Evolutionary conservation across 2,888 invertebrate genomes (phyloP).

Genomic region (Xanthorhoe designata): DNA sequence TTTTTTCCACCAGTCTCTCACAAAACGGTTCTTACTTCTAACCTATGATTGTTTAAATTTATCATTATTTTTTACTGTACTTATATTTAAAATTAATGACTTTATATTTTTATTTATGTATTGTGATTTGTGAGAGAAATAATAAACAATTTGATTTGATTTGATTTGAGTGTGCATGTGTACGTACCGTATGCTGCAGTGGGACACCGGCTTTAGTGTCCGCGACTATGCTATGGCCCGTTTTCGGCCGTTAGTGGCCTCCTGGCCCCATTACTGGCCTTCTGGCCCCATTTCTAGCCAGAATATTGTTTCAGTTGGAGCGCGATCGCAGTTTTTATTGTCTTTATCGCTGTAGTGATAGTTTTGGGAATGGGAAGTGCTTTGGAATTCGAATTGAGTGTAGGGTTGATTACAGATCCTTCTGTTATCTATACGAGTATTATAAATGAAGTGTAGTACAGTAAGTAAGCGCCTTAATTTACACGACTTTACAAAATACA

Average conservation of each 20-base stretch:
- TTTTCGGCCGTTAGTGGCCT: constrained; percentile 51
- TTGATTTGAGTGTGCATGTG: no score
- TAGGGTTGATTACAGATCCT: constrained; percentile 14
- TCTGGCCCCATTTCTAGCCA: constrained; percentile 50
- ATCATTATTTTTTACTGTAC: no score
- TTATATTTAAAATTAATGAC: no score
- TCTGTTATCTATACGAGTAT: constrained; percentile 3
- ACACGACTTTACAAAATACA: no score
- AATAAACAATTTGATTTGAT: no score
- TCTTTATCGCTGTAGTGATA: constrained; percentile 50
- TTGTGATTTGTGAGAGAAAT: no score
- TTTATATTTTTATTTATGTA: no score
- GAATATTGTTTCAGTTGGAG: constrained; percentile 57
- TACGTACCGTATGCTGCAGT: no score
- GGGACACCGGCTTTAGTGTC: constrained; percentile 27
- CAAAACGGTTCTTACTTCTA: no score
- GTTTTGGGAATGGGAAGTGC: constrained; percentile 43
- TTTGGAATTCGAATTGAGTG: constrained; percentile 27
- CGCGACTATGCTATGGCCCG: constrained; percentile 48
- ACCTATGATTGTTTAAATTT: no score
- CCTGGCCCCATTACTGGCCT: constrained; percentile 51
- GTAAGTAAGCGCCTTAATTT: no score
- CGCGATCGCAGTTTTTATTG: constrained; percentile 50
- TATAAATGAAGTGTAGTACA: neutral
- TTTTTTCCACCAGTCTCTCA: no score